Conservation (phyloP, 2,888 invertebrate genomes). For the Callimorpha dominula region DNA sequence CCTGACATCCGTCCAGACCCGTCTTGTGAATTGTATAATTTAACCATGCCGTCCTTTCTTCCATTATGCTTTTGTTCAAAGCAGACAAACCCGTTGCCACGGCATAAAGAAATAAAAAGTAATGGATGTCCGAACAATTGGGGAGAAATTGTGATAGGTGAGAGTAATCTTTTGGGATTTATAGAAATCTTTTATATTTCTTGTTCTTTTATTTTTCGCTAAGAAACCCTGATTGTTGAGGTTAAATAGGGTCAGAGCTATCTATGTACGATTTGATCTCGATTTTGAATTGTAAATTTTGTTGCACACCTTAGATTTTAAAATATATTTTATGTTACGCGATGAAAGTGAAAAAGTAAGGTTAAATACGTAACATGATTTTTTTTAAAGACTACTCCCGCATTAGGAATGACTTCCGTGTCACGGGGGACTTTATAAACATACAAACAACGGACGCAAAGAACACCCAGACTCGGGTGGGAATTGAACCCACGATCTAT, state of each 20-base stretch:
- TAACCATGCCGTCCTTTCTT: slow-evolving; percentile 77
- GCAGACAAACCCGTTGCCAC: slow-evolving; percentile 80
- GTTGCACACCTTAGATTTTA: slow-evolving; percentile 47
- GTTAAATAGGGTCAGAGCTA: slow-evolving; percentile 75
- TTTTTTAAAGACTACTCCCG: no score
- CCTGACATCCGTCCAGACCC: slow-evolving; percentile 68
- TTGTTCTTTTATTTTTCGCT: slow-evolving; percentile 72
- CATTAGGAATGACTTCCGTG: no score
- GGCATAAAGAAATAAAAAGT: slow-evolving; percentile 74
- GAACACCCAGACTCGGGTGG: no score
- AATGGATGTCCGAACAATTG: slow-evolving; percentile 82
- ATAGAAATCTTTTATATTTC: slow-evolving; percentile 49
- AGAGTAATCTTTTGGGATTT: slow-evolving; percentile 79
- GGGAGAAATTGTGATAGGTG: slow-evolving; percentile 85
- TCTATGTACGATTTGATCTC: slow-evolving; percentile 61
- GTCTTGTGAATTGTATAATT: slow-evolving; percentile 74
- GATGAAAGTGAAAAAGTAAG: slow-evolving; percentile 39
- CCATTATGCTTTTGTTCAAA: slow-evolving; percentile 76
- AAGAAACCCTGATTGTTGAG: slow-evolving; percentile 72
- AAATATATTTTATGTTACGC: slow-evolving; percentile 32
- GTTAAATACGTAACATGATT: no score
- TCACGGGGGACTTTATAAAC: no score
- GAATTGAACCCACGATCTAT: no score
- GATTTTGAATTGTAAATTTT: slow-evolving; percentile 76
- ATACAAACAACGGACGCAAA: no score